Evolutionary conservation across 2,797 vertebrate genomes (phyloP).

Genomic region (Propithecus perrieri): DNA sequence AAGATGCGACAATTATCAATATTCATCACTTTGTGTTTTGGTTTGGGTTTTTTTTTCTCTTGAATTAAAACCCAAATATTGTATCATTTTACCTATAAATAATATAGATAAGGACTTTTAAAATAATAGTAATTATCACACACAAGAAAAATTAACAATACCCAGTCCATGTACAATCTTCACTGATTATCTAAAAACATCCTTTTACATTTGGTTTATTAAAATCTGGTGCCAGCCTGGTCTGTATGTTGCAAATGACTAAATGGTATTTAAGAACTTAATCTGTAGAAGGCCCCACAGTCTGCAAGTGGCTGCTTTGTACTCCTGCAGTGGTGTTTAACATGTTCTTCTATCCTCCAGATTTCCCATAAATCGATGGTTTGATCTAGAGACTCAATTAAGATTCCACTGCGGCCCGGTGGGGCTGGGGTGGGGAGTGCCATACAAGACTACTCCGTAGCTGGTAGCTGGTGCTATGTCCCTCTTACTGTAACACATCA

Average conservation of each 20-base stretch:
- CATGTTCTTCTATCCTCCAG: not conserved
- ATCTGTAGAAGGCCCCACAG: not conserved
- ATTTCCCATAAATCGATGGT: not conserved
- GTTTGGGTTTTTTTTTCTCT: not conserved
- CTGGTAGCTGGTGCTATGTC: too few species aligned
- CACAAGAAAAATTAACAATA: not conserved
- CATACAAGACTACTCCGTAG: accelerated
- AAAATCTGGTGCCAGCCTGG: not conserved
- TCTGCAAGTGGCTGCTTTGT: accelerated
- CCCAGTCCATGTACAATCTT: not conserved
- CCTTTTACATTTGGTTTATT: not conserved
- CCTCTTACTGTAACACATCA: not conserved
- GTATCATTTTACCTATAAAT: not conserved
- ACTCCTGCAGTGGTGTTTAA: not conserved
- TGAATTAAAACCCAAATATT: not conserved
- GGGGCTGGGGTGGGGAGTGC: too few species aligned
- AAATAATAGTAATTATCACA: not conserved
- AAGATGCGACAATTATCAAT: not conserved
- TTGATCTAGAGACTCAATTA: not conserved
- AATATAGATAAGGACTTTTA: not conserved
- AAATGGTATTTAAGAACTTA: not conserved
- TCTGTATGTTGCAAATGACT: not conserved
- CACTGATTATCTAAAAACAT: not conserved
- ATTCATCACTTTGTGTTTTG: not conserved
- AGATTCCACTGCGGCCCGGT: not conserved